These are phyloP conservation scores for Encarsia formosa DNA, from an alignment of 2,888 invertebrate genomes.

Conservation along the genomic window DNA sequence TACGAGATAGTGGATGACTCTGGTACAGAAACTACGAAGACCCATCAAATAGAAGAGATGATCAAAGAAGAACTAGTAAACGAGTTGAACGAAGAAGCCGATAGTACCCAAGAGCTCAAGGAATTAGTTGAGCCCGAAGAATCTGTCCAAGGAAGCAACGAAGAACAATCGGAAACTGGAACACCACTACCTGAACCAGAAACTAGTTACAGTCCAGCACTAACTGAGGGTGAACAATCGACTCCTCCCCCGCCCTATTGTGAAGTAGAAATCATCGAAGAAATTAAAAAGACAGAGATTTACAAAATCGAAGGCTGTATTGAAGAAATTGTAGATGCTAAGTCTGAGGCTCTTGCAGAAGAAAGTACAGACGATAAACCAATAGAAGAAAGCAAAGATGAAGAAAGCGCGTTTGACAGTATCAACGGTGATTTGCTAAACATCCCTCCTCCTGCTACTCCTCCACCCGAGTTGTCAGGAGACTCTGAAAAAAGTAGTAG, in stretches of 20 bases:
- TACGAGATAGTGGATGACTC: slow-evolving; percentile 7
- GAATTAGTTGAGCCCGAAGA: slow-evolving; percentile 14
- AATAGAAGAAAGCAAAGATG: not conserved
- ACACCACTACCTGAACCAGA: not conserved
- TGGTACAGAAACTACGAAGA: slow-evolving; percentile 3
- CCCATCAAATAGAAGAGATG: slow-evolving; percentile 22
- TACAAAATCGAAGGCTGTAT: not conserved
- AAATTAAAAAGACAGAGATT: slow-evolving; percentile 16
- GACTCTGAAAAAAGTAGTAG: slow-evolving; percentile 8
- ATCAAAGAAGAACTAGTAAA: slow-evolving; percentile 24
- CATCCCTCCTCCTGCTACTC: slow-evolving; percentile 20
- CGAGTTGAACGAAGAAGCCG: slow-evolving; percentile 23
- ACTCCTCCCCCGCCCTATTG: slow-evolving; percentile 5
- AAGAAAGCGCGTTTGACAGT: not conserved
- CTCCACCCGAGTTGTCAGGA: slow-evolving; percentile 15
- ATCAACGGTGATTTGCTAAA: slow-evolving; percentile 13
- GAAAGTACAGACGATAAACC: not conserved
- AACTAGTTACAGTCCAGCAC: not conserved
- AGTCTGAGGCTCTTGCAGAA: too few relatives aligned
- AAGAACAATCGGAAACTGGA: slow-evolving; percentile 1
- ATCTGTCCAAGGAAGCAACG: slow-evolving; percentile 1
- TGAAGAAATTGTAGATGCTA: not conserved
- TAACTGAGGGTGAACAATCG: not conserved
- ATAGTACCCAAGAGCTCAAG: slow-evolving; percentile 24
- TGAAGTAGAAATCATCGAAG: slow-evolving; percentile 24